Conservation (phyloP, 2,888 invertebrate species). For the Lordiphosa fenestrarum region DNA sequence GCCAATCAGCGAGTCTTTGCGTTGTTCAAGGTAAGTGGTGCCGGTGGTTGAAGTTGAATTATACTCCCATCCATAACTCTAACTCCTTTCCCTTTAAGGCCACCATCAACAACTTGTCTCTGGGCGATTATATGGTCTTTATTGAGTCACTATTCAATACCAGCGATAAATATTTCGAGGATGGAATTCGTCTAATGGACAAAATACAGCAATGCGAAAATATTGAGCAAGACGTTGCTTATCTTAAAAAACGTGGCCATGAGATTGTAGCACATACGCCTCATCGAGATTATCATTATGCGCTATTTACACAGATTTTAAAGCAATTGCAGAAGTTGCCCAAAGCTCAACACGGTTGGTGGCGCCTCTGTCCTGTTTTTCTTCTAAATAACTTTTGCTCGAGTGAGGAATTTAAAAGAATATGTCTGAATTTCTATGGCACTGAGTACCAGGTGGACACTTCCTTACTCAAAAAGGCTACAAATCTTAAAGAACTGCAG, state of each 20-base stretch:
- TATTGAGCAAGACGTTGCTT: conserved; percentile 2
- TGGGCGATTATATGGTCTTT: conserved; percentile 64
- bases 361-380: conserved; percentile 49
- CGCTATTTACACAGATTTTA: conserved; percentile 18
- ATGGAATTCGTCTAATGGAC: conserved; percentile 14
- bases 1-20: conserved; percentile 15
- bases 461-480: conserved; percentile 3
- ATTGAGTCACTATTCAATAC: conserved; percentile 67
- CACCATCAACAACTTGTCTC: conserved; percentile 43
- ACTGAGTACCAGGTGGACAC: conserved; percentile 39
- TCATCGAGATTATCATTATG: not conserved
- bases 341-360: conserved; percentile 52
- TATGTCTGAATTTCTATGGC: conserved; percentile 32
- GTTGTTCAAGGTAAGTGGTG: conserved; percentile 32
- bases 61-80: not conserved
- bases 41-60: no score
- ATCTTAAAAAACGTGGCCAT: conserved; percentile 42
- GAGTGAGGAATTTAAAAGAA: not conserved
- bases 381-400: not conserved
- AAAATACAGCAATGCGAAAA: conserved; percentile 33
- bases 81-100: conserved; percentile 2
- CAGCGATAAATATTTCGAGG: conserved; percentile 37
- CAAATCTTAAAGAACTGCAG: conserved; percentile 13
- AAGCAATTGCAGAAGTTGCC: conserved; percentile 27
- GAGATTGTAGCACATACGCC: conserved; percentile 26